Percentiles rank a stretch among this genome's conserved stretches.
phyloP scores from a whole-genome alignment of 1,140 invertebrate species.

The Ridgeia piscesae region DNA sequence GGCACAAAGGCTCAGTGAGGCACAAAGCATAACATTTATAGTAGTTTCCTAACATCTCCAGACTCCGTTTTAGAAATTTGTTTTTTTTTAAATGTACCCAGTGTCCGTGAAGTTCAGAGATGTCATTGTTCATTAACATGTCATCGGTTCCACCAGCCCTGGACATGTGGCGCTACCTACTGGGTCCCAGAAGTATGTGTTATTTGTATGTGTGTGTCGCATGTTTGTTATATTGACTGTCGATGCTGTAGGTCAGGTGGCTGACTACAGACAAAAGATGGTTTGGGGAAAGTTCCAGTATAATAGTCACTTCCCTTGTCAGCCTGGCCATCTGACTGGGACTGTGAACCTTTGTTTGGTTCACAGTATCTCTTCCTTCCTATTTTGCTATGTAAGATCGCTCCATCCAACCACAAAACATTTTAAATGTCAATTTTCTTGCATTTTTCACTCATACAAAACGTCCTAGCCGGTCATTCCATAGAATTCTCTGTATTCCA shows the following conservation, averaged over 20 bases:
- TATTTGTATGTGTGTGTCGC: too few species aligned
- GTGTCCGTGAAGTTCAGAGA: neutral
- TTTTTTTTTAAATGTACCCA: neutral
- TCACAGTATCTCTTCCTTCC: neutral
- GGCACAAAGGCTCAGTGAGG: neutral
- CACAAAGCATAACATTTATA: neutral
- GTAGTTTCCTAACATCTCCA: neutral
- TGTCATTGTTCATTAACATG: neutral
- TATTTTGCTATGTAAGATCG: neutral
- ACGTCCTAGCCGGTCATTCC: neutral
- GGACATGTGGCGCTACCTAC: neutral
- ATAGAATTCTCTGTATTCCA: neutral
- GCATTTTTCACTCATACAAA: neutral
- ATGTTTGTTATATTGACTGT: too few species aligned
- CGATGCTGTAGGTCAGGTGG: too few species aligned
- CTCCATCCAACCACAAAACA: neutral
- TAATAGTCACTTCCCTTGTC: neutral
- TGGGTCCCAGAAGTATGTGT: neutral
- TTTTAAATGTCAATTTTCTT: too few species aligned
- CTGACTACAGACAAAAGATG: too few species aligned
- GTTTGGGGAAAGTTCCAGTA: neutral
- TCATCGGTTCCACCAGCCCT: neutral
- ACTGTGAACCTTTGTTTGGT: neutral
- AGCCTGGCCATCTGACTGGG: neutral
- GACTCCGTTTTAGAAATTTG: neutral